Evolutionary conservation across 2,888 invertebrate species (phyloP).

Genomic region (Caenorhabditis angaria): DNA sequence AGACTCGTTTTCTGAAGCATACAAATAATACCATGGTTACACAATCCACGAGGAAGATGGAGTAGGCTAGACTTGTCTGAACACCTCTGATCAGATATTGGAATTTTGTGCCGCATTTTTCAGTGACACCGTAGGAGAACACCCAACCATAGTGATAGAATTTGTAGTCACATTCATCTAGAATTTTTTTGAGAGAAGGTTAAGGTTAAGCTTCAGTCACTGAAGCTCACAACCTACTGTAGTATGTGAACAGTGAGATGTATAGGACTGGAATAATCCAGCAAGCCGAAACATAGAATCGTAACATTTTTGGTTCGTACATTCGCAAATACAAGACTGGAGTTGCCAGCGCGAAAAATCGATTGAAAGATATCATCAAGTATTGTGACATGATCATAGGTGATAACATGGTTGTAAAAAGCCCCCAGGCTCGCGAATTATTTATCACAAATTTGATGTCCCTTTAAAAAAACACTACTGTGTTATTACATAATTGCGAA

Average conservation of each 20-base stretch:
- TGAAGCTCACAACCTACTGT: background rate
- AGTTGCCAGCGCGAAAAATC: background rate
- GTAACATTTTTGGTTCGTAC: background rate
- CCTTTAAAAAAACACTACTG: background rate
- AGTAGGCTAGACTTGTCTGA: background rate
- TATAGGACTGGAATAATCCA: background rate
- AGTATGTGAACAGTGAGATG: background rate
- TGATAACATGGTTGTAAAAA: conserved; percentile 11
- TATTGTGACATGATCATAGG: conserved; percentile 14
- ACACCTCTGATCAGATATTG: background rate
- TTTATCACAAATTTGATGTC: background rate
- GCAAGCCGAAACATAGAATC: background rate
- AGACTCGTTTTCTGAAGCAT: conserved; percentile 6
- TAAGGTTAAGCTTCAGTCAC: background rate
- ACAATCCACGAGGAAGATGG: conserved; percentile 10
- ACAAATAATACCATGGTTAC: conserved; percentile 11
- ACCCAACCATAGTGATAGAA: conserved; percentile 1
- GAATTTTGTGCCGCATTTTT: background rate
- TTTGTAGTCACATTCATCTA: background rate
- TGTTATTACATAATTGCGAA: no score
- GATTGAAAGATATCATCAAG: conserved; percentile 24
- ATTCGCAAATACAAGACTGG: background rate
- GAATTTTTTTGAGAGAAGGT: no score
- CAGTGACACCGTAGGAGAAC: background rate
- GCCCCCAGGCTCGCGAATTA: conserved; percentile 1